Evolutionary conservation across 1,140 invertebrate genomes (phyloP), one percentile per base, ranked within the genome.

Genomic region (Telenomus remus): DNA sequence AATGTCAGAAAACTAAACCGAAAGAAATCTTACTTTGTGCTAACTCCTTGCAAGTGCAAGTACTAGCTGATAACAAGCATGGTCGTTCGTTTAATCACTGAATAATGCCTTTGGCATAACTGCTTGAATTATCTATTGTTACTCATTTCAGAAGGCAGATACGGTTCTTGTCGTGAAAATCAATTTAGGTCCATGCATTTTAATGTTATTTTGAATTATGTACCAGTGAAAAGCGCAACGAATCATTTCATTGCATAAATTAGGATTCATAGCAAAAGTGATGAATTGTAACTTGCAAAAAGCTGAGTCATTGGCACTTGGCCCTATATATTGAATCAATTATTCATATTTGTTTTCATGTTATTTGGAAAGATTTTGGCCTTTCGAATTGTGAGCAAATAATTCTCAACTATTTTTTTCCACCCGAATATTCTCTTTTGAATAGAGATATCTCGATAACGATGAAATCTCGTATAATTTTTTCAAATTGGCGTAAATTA

Each of bases 241-340:
- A 69, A 53, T 59, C 46, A 48, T 53, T 27, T 34, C 59, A 59
- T 48, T 53, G 34, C 49, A 60, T 59, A 59, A 59, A 39, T 60
- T 14, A 39, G 33, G 47, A 59, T 54, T 14, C 42, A 60, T 47
- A 48, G 59, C 55, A 69, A n/a, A n/a, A 69, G 59, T 47, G 55
- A 69, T 8, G n/a, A n/a, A n/a, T n/a, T n/a, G 55, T 60, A 47
- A 60, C 59, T 47, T 44, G 48, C 11, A 54, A 53, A 59, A 57
- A 43, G 19, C 49, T 37, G 51, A 69, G 49, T 69, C 49, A 59
- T 42, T 47, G 5, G 65, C 19, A 27, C 37, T 13, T 47, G 19
- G 53, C 53, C 46, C 43, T 9, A 47, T 42, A 47, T 4, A 42
- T 39, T 4, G 16, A 14, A 59, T 59, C 51, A 34, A 46, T 15